Evolutionary conservation across 1,140 invertebrate species (phyloP), one percentile per base, ranked within the genome.

Genomic region (Myzus persicae): DNA sequence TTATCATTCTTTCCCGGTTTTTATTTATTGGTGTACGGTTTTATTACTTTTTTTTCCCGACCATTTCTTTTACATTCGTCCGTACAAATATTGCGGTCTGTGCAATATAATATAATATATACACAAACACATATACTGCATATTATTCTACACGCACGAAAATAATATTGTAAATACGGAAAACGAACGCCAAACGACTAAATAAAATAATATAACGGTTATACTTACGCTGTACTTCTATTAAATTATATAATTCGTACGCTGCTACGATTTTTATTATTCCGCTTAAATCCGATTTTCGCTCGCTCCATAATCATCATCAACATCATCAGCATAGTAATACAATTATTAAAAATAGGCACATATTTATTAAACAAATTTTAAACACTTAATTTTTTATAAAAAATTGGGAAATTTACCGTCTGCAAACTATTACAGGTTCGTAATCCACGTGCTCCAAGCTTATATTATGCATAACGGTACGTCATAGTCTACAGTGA

Each of bases 11-110:
- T 90, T 36, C 51, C 89, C 31, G 54, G 51, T 54, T 90, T 90
- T 90, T 90, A 67, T 90, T 90, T 90, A 90, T 90, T 90, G 67
- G 51, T 90, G 38, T 89, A 59, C 38, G 89, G 89, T 90, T 90
- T 90, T 90, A 90, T 90, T 90, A 42, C 54, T 90, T 90, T 90
- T 90, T 59, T 40, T 40, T 59, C 36, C 48, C 89, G 54, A 54
- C 46, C 88, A 46, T 89, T 89, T 54, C 46, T 51, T 89, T 89
- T 51, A 51, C 87, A 87, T 46, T 46, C 26, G 31, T 46, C 31
- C 44, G 42, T 46, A 48, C 85, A 48, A 20, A 87, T 46, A 85
- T 85, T 31, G 40, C 84, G 42, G 40, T 44, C 84, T 31, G 38
- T 84, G 24, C 5, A 26, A 18, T 18, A 76, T 76, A n/a, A 18